Base-by-base conservation (phyloP, 2,888 invertebrate species). In the Escarpia spicata region DNA sequence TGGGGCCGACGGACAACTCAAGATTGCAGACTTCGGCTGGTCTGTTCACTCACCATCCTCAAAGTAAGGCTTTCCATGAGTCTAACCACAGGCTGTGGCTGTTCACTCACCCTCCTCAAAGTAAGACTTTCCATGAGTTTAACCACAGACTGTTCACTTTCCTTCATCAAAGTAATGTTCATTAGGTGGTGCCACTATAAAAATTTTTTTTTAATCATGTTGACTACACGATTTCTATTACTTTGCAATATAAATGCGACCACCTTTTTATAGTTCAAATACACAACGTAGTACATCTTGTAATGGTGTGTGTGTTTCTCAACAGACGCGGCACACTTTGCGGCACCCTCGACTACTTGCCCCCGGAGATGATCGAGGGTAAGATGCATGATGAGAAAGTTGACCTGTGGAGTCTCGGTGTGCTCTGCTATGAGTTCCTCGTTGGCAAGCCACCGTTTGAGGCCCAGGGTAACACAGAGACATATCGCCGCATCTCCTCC, bases 21-120 rank as follows among this genome's bases (percentile, higher is more conserved):
- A 99, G 97, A 98, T 99, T 94, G 99, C 99, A 8, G 99, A 99
- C 96, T 99, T 99, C 97, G 99, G 99, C 26, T 99, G 99, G 99
- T 99, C 99, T 0, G 99, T 99, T 0, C 99, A 99, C 96, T 98
- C 99, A 0, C 99, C 99, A 0, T 98, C 98, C 37, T 98, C 45
- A 45, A 37, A 37, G 37, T 37, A 0, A 45, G 45, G 45, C 45
- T 2, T 45, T 6, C 45, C 45, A 45, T 45, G 0, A 45, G 1
- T 45, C 45, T 45, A 45, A 45, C 45, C 45, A 45, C 45, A 45
- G 6, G 45, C 45, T 45, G 6, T 45, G 10, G 45, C 45, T 10
- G 10, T 45, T 45, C 99, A 99, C 96, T 98, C 99, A 0, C 99
- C 99, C 0, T 98, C 98, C 45, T 45, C 45, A 45, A 45, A 45